phyloP scores from a whole-genome alignment of 2,888 invertebrate genomes.

The Teleogryllus oceanicus region DNA sequence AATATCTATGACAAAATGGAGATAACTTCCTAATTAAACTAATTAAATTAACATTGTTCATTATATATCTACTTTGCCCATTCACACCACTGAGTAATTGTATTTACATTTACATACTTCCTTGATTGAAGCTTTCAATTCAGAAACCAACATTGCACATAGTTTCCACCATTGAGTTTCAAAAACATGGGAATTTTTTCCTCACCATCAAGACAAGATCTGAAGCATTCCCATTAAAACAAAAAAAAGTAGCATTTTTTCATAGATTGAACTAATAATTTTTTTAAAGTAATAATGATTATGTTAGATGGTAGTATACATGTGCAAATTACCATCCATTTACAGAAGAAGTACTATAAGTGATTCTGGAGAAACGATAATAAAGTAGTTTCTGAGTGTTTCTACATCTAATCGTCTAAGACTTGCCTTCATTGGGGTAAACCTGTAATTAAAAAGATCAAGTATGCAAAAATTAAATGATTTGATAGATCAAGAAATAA shows the following conservation, averaged over 20 bases:
- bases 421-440: conserved; percentile 97
- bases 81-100: neutral
- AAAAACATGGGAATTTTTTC: neutral
- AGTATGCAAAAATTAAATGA: conserved; percentile 22
- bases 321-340: neutral
- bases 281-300: no score
- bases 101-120: neutral
- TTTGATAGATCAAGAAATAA: conserved; percentile 19
- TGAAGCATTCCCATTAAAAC: neutral
- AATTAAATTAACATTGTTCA: neutral
- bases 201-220: neutral
- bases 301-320: no score
- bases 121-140: neutral
- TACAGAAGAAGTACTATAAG: conserved; percentile 50
- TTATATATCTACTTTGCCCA: neutral
- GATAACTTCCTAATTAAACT: no score
- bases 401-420: conserved; percentile 88
- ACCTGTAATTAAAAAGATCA: conserved; percentile 51
- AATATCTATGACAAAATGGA: no score
- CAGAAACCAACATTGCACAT: neutral
- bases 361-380: conserved; percentile 85
- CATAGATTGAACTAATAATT: no score
- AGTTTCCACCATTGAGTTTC: neutral
- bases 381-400: conserved; percentile 93
- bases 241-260: no score